A percentile compares a stretch with the other conserved stretches of the same genome.
phyloP scores from a whole-genome alignment of 1,140 invertebrate species.

The Macrocentrus cingulum region DNA sequence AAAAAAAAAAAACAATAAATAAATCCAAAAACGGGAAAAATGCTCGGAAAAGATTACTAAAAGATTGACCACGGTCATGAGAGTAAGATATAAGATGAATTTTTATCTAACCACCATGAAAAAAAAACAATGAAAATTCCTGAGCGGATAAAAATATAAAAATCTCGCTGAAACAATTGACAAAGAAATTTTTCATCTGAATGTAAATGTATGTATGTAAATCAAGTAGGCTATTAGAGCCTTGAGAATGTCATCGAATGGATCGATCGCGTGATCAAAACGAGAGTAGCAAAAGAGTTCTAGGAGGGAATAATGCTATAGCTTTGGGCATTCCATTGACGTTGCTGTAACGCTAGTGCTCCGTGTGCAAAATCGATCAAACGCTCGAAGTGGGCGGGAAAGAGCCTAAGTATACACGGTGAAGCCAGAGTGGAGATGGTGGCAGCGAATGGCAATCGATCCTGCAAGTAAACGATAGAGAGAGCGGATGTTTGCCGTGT shows the following conservation, averaged over 20 bases:
- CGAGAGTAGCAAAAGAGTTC: background rate
- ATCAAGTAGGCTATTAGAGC: background rate
- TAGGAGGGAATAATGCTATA: background rate
- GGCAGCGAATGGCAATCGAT: conserved; percentile 25
- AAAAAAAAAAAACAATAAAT: too few relatives aligned
- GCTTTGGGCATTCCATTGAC: conserved; percentile 6
- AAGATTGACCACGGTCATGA: too few relatives aligned
- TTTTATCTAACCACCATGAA: too few relatives aligned
- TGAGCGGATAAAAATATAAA: background rate
- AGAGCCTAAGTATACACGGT: conserved; percentile 2
- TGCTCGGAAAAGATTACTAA: too few relatives aligned
- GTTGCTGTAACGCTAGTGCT: background rate
- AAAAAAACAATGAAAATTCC: too few relatives aligned
- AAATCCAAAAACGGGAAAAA: too few relatives aligned
- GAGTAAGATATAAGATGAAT: too few relatives aligned
- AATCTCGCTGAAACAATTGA: background rate
- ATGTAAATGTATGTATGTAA: background rate
- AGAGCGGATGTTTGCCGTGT: conserved; percentile 15
- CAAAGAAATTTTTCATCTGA: too few relatives aligned
- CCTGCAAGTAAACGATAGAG: background rate
- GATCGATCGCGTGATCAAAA: conserved; percentile 8
- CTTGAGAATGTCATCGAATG: background rate
- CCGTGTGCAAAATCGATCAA: conserved; percentile 19
- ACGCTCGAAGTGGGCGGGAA: background rate
- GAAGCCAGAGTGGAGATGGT: conserved; percentile 1